phyloP scores from a whole-genome alignment of 2,888 invertebrate genomes.

The Xanthorhoe designata region DNA sequence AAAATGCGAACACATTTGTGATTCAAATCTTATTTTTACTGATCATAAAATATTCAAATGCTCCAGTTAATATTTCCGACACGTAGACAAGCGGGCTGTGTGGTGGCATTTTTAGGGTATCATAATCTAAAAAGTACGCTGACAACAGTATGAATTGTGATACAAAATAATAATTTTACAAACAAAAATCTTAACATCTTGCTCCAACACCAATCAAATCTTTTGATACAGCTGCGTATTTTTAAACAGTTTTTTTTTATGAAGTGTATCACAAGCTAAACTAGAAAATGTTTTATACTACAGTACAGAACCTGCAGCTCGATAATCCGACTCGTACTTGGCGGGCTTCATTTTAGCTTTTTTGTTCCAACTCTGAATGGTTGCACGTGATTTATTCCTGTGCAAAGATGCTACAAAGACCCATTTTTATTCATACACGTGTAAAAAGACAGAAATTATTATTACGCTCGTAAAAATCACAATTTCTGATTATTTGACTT shows the following conservation, averaged over 20 bases:
- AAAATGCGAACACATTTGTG: conserved; percentile 81
- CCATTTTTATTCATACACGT: conserved; percentile 55
- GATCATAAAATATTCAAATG: conserved; percentile 84
- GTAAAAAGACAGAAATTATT: conserved; percentile 39
- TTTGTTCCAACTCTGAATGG: conserved; percentile 45
- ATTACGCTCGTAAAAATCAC: conserved; percentile 4
- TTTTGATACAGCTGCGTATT: not conserved
- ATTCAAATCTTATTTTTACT: conserved; percentile 83
- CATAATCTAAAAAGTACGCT: conserved; percentile 38
- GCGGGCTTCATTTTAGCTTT: conserved; percentile 31
- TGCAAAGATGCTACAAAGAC: conserved; percentile 54
- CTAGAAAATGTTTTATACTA: not conserved
- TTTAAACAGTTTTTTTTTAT: not conserved
- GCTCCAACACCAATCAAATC: not conserved
- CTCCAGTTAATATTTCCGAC: conserved; percentile 80
- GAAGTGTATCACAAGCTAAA: not conserved
- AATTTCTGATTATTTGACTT: conserved; percentile 6
- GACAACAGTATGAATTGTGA: not conserved
- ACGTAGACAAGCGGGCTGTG: conserved; percentile 65
- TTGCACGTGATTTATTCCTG: conserved; percentile 63
- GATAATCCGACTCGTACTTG: conserved; percentile 2
- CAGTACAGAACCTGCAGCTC: conserved; percentile 23
- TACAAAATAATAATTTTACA: not conserved
- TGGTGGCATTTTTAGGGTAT: conserved; percentile 53
- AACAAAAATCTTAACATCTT: not conserved